Base-by-base conservation (phyloP, 2,888 invertebrate genomes). In the Halocaridina rubra region DNA sequence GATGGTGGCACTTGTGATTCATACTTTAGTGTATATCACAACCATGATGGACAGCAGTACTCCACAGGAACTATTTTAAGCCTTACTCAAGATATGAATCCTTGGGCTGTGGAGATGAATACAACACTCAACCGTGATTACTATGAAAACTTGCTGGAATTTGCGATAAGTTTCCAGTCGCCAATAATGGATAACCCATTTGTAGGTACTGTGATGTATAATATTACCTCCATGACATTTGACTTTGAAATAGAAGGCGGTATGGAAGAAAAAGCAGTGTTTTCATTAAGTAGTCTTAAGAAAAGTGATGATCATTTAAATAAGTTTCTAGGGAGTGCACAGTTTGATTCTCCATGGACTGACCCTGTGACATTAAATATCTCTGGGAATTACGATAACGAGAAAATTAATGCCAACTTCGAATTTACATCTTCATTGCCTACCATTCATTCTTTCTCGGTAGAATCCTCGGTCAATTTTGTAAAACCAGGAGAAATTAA, bases 291-390 rank as follows among this genome's bases (percentile, higher is more conserved):
- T 7, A 72, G 61, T 2, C 29, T 27, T 16, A 74, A 64, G 10
- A 71, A 78, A 29, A 24, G n/a, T 13, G 39, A 71, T 29, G 46
- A 33, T 77, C 32, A 78, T 46, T 24, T 33, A 57, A 33, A 78
- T 32, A 27, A 61, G 8, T 59, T 78, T 19, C 24, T 32, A 30
- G 82, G 77, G 10, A 33, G 67, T 13, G 24, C 19, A 7, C 30
- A 72, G 32, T 16, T 84, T 30, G 59, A 78, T 19, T 33, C 78
- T 33, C 32, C 82, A 7, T 78, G 82, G 82, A 84, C 59, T 22
- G 82, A 78, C 19, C 82, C 82, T 1, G 0, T 78, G 10, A 4
- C 59, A 30, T 16, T 84, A 24, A 84, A 84, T 39, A 33, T 77
- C 27, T 78, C 82, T 16, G 32, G 71, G 24, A 71, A 84, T 19